Evolutionary conservation across 2,888 invertebrate genomes (phyloP).

Genomic region (Eupithecia subfuscata): DNA sequence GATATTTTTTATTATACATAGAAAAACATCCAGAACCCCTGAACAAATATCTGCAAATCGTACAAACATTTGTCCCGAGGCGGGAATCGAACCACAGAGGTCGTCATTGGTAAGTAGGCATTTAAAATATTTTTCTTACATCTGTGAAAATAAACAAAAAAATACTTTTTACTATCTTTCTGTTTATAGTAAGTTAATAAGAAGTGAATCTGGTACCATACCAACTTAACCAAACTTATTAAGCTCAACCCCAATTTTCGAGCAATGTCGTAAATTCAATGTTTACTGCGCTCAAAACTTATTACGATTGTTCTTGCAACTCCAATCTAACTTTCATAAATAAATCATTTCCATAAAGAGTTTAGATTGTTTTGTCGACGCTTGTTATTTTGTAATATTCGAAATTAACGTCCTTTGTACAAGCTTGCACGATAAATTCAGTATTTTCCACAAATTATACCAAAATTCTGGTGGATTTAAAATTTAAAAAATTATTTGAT

Average conservation of each 20-base stretch:
- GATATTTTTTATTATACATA: too few relatives aligned
- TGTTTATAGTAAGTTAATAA: background rate
- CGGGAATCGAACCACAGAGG: too few relatives aligned
- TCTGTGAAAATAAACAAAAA: too few relatives aligned
- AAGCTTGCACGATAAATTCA: background rate
- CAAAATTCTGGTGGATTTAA: background rate
- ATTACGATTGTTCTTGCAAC: constrained; percentile 16
- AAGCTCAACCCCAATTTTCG: background rate
- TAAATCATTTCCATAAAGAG: constrained; percentile 9
- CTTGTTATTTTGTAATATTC: constrained; percentile 11
- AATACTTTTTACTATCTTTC: background rate
- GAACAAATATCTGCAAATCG: too few relatives aligned
- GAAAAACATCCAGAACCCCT: too few relatives aligned
- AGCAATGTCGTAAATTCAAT: constrained; percentile 12
- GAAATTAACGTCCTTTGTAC: background rate
- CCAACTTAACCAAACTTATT: background rate
- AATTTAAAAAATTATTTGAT: too few relatives aligned
- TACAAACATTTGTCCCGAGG: too few relatives aligned
- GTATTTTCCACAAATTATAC: background rate
- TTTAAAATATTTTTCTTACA: too few relatives aligned
- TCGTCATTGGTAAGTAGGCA: too few relatives aligned
- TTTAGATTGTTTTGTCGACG: constrained; percentile 4
- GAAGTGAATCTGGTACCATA: background rate
- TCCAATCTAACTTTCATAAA: constrained; percentile 22
- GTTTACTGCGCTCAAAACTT: constrained; percentile 6